These are phyloP conservation scores for Oreocharis arfaki DNA, from an alignment of 2,113 vertebrate species.

Conservation along the genomic window DNA sequence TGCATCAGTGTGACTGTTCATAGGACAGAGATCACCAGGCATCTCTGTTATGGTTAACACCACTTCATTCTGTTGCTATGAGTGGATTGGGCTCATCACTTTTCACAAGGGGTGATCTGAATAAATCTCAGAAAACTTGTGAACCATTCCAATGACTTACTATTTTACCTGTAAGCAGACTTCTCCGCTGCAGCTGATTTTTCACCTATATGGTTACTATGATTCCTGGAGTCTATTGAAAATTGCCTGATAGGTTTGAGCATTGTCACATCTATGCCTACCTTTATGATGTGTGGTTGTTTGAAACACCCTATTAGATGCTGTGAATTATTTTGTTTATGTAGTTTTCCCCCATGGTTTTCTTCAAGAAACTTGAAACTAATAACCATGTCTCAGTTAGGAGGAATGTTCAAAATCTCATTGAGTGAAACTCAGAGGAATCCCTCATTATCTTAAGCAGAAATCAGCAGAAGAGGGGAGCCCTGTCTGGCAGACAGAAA, in stretches of 20 bases:
- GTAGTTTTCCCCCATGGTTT: not conserved
- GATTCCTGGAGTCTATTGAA: not conserved
- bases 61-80: not conserved
- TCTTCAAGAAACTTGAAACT: not conserved
- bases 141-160: not conserved
- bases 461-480: not conserved
- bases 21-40: not conserved
- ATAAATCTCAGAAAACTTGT: not conserved
- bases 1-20: fast-evolving
- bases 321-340: not conserved
- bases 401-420: not conserved
- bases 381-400: not conserved
- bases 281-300: not conserved
- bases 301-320: not conserved
- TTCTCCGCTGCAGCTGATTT: not conserved
- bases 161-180: not conserved
- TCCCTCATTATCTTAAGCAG: not conserved
- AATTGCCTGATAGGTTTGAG: not conserved
- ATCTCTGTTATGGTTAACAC: not conserved
- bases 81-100: fast-evolving
- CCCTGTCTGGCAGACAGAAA: not conserved
- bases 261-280: not conserved
- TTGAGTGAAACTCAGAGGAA: not conserved
- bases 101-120: not conserved
- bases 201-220: not conserved